A percentile compares a stretch with the other conserved stretches of the same genome.
Evolutionary conservation across 2,113 vertebrate species (phyloP).

Genomic region (Herpetotheres cachinnans): DNA sequence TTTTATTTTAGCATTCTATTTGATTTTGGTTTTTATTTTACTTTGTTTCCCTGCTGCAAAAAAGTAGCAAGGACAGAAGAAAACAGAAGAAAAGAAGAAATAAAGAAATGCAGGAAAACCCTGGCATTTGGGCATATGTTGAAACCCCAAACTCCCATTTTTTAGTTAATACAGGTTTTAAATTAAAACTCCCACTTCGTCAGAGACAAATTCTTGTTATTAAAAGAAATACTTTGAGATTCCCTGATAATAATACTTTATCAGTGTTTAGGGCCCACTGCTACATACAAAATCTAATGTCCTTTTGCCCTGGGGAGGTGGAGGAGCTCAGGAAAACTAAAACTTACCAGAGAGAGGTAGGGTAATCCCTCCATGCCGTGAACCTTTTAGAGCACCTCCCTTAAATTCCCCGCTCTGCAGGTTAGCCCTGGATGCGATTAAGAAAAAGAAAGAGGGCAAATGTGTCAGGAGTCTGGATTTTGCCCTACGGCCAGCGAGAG

Average conservation of each 20-base stretch:
- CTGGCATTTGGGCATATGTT: neutral
- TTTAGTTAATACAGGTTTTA: neutral
- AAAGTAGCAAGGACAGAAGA: neutral
- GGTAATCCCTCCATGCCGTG: fast-evolving
- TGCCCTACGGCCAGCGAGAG: fast-evolving
- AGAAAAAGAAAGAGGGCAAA: neutral
- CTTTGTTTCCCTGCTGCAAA: neutral
- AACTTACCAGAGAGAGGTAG: neutral
- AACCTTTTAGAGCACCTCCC: neutral
- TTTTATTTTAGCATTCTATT: neutral
- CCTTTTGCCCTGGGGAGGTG: neutral
- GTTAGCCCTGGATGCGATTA: neutral
- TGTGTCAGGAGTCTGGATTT: neutral
- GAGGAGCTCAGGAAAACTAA: neutral
- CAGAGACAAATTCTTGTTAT: neutral
- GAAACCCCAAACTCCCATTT: neutral
- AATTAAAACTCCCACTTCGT: neutral
- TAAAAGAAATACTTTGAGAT: neutral
- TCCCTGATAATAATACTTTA: neutral
- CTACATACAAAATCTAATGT: neutral
- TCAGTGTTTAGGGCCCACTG: neutral
- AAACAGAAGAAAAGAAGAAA: neutral
- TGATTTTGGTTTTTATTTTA: neutral
- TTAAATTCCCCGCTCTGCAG: neutral
- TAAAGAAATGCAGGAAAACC: neutral